phyloP scores from a whole-genome alignment of 2,797 vertebrate species.

The Intellagama lesueurii region DNA sequence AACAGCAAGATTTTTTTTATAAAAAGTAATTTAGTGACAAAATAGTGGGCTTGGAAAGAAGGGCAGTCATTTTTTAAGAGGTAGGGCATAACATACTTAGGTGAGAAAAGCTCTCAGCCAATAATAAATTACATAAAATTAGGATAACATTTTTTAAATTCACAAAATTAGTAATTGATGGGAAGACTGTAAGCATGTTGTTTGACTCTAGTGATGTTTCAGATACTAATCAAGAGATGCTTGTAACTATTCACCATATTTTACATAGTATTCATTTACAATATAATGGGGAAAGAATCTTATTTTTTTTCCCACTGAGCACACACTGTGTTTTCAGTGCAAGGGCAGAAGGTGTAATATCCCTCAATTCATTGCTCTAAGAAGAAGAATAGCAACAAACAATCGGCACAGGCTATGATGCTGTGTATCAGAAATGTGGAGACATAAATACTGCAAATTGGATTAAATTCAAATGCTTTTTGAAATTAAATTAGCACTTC shows the following conservation, averaged over 20 bases:
- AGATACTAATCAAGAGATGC: background rate
- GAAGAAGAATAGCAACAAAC: background rate
- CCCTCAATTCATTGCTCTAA: background rate
- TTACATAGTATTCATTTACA: background rate
- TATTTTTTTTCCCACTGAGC: background rate
- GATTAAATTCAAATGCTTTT: slow-evolving; percentile 34
- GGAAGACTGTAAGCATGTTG: background rate
- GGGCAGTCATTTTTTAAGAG: background rate
- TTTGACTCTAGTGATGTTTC: background rate
- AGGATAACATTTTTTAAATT: background rate
- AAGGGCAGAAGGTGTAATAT: background rate
- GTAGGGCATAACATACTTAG: too few relatives aligned
- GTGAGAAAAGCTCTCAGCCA: background rate
- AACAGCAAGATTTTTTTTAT: too few relatives aligned
- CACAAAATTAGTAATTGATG: background rate
- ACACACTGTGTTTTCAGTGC: background rate
- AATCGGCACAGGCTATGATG: background rate
- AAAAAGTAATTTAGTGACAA: background rate
- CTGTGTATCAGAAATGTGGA: slow-evolving; percentile 39
- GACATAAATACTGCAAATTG: background rate
- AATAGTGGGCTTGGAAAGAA: background rate
- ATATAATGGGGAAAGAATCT: slow-evolving; percentile 15
- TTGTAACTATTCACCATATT: background rate
- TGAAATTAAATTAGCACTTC: slow-evolving; percentile 43
- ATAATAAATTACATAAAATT: background rate